Conservation (phyloP, 64 coral and sea anemone genomes). For the Porites lutea region DNA sequence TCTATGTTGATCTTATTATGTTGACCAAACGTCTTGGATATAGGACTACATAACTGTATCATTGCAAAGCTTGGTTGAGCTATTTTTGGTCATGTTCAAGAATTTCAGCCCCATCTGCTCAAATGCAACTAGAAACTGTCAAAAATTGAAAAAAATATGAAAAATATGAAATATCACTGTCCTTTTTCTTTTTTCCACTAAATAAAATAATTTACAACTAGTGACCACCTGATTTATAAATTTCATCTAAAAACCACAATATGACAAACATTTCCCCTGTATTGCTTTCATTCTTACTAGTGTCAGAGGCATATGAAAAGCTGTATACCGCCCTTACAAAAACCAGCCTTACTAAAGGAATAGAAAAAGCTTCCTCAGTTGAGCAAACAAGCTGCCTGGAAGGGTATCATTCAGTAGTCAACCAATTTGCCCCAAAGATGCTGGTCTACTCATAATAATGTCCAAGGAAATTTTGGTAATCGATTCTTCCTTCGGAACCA, state of each 20-base stretch:
- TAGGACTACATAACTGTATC: no score
- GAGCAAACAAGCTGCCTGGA: neutral
- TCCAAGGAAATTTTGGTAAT: no score
- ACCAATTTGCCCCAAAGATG: no score
- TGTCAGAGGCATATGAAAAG: neutral
- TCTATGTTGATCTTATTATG: no score
- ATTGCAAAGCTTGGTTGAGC: no score
- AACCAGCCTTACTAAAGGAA: neutral
- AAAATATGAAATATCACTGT: neutral
- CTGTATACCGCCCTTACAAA: neutral
- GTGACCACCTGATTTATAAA: neutral
- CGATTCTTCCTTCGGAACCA: no score
- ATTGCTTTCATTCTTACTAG: neutral
- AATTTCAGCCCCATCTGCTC: neutral
- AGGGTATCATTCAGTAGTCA: neutral
- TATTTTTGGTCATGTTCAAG: neutral
- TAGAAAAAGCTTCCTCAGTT: neutral
- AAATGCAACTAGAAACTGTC: neutral
- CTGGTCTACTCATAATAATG: no score
- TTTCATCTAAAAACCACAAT: no score
- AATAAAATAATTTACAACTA: neutral
- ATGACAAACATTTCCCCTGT: neutral
- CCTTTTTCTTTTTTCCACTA: neutral
- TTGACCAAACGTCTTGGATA: neutral
- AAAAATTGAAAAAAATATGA: neutral